Evolutionary conservation across 2,113 vertebrate species (phyloP).

Genomic region (Pogonocichla stellata): DNA sequence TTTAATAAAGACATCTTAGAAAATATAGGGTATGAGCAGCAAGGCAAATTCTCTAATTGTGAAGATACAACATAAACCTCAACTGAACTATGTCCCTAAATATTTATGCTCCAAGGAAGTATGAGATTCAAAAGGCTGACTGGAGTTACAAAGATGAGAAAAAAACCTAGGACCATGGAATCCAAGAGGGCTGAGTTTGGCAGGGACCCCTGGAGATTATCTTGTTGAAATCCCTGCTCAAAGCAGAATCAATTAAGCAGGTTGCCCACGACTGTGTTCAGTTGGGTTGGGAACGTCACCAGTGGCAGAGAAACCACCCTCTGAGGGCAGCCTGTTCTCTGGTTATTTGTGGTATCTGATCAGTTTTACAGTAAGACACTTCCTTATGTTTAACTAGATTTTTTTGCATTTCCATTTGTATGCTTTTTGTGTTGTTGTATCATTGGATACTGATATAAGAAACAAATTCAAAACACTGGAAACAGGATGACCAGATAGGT

Average conservation of each 20-base stretch:
- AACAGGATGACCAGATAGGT: not conserved
- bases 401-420: not conserved
- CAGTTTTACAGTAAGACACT: not conserved
- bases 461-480: not conserved
- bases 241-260: not conserved
- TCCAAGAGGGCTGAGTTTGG: not conserved
- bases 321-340: not conserved
- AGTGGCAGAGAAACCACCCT: not conserved
- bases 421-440: not conserved
- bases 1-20: not conserved
- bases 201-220: not conserved
- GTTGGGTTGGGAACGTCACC: not conserved
- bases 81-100: not conserved
- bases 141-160: not conserved
- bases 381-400: not conserved
- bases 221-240: not conserved
- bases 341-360: not conserved
- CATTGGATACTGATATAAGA: not conserved
- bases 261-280: accelerated
- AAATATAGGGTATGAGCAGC: not conserved
- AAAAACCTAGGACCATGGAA: not conserved
- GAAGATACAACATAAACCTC: not conserved
- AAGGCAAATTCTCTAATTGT: not conserved
- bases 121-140: not conserved
- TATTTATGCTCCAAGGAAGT: not conserved